Base-by-base conservation (phyloP, 2,797 vertebrate species). In the Glyptemys insculpta region DNA sequence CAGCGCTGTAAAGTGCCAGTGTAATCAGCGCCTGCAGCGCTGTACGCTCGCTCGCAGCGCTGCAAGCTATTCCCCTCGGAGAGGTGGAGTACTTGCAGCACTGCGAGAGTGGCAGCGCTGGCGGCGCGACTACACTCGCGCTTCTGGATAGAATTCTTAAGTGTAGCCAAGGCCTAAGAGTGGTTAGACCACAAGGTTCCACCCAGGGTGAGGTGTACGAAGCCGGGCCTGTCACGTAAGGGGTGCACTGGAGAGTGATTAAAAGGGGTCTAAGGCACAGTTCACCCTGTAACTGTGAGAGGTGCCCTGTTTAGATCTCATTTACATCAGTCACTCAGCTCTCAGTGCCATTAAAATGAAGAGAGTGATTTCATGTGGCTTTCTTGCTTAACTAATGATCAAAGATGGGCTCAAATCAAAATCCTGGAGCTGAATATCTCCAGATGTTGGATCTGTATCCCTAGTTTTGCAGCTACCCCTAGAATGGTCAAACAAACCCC, bases 401-500 rank as follows among this genome's bases (percentile, higher is more conserved):
- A 19, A 50, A 84, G 85, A 68, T 82, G 53, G 14, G 34, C 57
- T 10, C 65, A 83, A 59, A 62, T 49, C 49, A 14, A 15, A 47
- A 15, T 68, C 29, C 2, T 52, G 84, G 56, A 27, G 52, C 12
- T 7, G 89, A 5, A 1, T 18, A 68, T 19, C 16, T 37, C 19
- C 37, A 90, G 81, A 91, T 65, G 72, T 82, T 87, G 82, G 3
- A 54, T 49, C 12, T 37, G 5, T 16, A 59, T 21, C 25, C 18
- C 31, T 82, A 29, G 27, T 53, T 92, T 62, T 56, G 74, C 72
- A 85, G 21, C 27, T 81, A 44, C 4, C 59, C 54, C 57, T 91
- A 47, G 3, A 53, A n/a, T 21, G 3, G 57, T 47, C n/a, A 78
- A 82, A 88, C 76, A 47, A 5, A 0, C 4, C 6, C 8, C 9